Base-by-base conservation (phyloP, 2,797 vertebrate species). In the Rousettus madagascariensis region DNA sequence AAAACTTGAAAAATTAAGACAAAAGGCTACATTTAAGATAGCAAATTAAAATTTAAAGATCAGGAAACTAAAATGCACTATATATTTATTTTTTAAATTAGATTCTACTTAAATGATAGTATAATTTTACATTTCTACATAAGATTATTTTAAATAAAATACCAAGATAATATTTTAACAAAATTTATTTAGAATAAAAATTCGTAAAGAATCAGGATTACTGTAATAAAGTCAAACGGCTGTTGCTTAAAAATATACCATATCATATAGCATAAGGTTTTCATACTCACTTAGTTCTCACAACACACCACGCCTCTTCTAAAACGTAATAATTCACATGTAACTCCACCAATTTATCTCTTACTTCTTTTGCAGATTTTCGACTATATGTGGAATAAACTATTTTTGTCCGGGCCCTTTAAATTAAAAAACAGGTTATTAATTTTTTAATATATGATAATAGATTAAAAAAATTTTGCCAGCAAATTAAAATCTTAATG, bases 371-470 rank as follows among this genome's bases (percentile, higher is more conserved):
- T 33, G 98, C 98, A 20, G 99, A 97, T 98, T 99, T 99, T 92
- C 99, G 99, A 98, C 99, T 99, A 97, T 99, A 99, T 98, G 98
- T 98, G 19, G 99, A 98, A 96, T 99, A 99, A 20, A 99, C 99
- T 97, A 98, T 98, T 98, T 99, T 99, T 86, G 99, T 99, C 96
- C 99, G 98, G 94, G 98, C 99, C 97, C 99, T 99, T 98, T 93
- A 95, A 94, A 92, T 90, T 83, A 30, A 96, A 98, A 46, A 95
- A 89, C 8, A 96, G 57, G 22, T 55, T 61, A 91, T 49, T 17
- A 57, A 3, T 65, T 36, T 77, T 96, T 94, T 68, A 82, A 66
- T 75, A 72, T 86, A 86, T 38, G 7, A 53, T n/a, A 84, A 90
- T 17, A 17, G 11, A 95, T 28, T 94, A 66, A 86, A 93, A 9